Base-by-base conservation (phyloP, 2,888 invertebrate species). In the Caenorhabditis auriculariae region DNA sequence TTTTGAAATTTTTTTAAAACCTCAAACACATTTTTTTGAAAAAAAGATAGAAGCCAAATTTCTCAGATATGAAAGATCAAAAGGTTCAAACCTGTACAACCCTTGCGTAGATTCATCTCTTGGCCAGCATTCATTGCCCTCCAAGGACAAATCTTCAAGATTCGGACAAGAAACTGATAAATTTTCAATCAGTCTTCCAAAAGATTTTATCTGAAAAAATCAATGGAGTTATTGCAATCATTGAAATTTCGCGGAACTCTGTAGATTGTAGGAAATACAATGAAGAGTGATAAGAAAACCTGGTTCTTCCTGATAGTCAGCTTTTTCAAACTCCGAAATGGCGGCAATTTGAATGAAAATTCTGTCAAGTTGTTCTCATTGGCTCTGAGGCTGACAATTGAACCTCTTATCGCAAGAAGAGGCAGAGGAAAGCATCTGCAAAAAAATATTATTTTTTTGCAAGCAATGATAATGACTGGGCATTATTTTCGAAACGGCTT, bases 111-210 rank as follows among this genome's bases (percentile, higher is more conserved):
- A 38, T 17, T 44, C 6, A 15, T 37, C 45, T 4, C 17, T 32
- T 26, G 76, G 70, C 74, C 72, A 75, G 26, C 76, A 74, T 23
- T 72, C 70, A 48, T 77, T 77, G 5, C 73, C 72, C 39, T 59
- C 60, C 4, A 77, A 47, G 15, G 51, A 52, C 35, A 77, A 55
- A 43, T 57, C 60, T 29, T 65, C 58, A 29, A 77, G 56, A 9
- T 67, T 63, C 9, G 77, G 77, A 49, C 76, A 75, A 51, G 55
- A 56, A 32, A 45, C 52, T 2, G 57, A 41, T 5, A 77, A 26
- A 38, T 66, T 66, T 42, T 66, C 54, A 6, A 77, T 46, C 3
- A 77, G 59, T 12, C 67, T 51, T 17, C 60, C 61, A 28, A 75
- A 54, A 56, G 75, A 64, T 23, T 67, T 66, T 24, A 77, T 69